A percentile compares a stretch with the other conserved stretches of the same genome.
Conservation (phyloP, 2,888 invertebrate species). For the Leptopilina syphax region DNA sequence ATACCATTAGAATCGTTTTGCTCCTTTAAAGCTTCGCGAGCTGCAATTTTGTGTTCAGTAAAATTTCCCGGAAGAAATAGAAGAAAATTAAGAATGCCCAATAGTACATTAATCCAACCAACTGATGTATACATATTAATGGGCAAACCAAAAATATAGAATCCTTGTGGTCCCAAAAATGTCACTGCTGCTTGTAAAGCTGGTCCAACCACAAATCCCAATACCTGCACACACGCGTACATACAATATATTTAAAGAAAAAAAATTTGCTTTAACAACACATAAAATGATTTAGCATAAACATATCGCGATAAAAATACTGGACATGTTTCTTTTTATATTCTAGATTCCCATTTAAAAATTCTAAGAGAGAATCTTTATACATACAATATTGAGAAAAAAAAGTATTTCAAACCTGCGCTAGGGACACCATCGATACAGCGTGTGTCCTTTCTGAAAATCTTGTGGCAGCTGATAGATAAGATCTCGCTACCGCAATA, state of each 20-base stretch:
- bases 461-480: slow-evolving; percentile 90
- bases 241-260: too few species aligned
- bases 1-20: slow-evolving; percentile 83
- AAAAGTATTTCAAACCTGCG: slow-evolving; percentile 78
- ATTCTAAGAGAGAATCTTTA: too few species aligned
- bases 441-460: slow-evolving; percentile 88
- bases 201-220: slow-evolving; percentile 92
- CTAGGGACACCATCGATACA: slow-evolving; percentile 89
- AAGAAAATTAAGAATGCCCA: slow-evolving; percentile 85
- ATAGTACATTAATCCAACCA: slow-evolving; percentile 89
- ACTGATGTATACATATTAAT: slow-evolving; percentile 93
- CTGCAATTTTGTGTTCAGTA: slow-evolving; percentile 87
- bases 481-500: slow-evolving; percentile 89
- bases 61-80: slow-evolving; percentile 88
- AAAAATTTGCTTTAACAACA: slow-evolving; percentile 33
- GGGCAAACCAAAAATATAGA: slow-evolving; percentile 79
- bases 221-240: slow-evolving; percentile 76
- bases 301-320: slow-evolving; percentile 21
- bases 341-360: neutral
- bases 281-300: slow-evolving; percentile 25
- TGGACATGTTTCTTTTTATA: neutral
- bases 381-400: neutral
- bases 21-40: slow-evolving; percentile 86
- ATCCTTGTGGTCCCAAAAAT: slow-evolving; percentile 85
- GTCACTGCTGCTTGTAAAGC: slow-evolving; percentile 89